Base-by-base conservation (phyloP, 1,140 invertebrate genomes). In the Latrodectus geometricus region DNA sequence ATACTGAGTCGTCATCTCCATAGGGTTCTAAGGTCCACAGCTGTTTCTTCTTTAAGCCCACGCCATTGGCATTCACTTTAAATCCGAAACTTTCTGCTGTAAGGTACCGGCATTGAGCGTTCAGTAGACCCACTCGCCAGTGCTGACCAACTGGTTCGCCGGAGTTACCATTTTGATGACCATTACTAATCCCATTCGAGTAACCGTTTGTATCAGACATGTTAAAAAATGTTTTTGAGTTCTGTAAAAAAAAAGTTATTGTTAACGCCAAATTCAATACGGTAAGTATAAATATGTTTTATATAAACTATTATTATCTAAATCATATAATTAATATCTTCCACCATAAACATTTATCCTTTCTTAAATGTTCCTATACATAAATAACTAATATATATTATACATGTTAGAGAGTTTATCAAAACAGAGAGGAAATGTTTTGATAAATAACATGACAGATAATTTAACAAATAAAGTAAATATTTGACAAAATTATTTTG, bases 31-130 rank as follows among this genome's bases (percentile, higher is more conserved):
- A 91, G 9, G 94, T 96, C 96, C 97, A 98, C 84, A 97, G 94
- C 92, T 99, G 98, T 91, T 99, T 99, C 94, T 99, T 99, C 93
- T 98, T 98, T 80, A 99, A 92, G 61, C 96, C 95, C 21, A 95
- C 94, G 11, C 97, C 98, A 90, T 97, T 98, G 50, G 97, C 96
- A 92, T 99, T 99, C 89, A 99, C 95, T 93, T 99, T 99, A 92
- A 96, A 98, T 79, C 98, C 98, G 92, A 99, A 99, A 50, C 96
- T 98, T 92, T 99, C 98, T 0, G 97, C 98, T 12, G 98, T 99
- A 89, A 99, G 94, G 91, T 99, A 99, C 90, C 96, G 96, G 90
- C 95, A 94, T 17, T 90, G 88, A 61, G 94, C 94, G 92, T 98
- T 99, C 91, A 99, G 96, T n/a, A 99, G 93, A 12, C 98, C 98